Conservation (phyloP, 2,888 invertebrate species). For the Leptopilina drosophilae region DNA sequence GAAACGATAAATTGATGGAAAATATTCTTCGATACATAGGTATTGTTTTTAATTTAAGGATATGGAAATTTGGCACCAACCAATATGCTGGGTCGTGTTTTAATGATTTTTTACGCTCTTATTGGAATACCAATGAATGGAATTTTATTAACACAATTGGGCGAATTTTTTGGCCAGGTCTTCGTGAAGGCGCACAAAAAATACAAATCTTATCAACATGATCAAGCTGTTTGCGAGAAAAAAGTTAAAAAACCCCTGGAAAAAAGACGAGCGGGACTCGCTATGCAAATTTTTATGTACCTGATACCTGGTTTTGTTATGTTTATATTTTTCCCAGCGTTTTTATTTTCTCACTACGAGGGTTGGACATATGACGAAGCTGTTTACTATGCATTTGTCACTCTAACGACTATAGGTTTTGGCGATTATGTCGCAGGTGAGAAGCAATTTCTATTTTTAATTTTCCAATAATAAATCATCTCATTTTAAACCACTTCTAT, state of each 20-base stretch:
- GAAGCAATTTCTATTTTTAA: slow-evolving; percentile 30
- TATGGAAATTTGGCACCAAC: slow-evolving; percentile 94
- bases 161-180: slow-evolving; percentile 87
- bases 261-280: slow-evolving; percentile 82
- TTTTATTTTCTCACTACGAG: slow-evolving; percentile 90
- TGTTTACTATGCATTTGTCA: slow-evolving; percentile 92
- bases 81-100: slow-evolving; percentile 86
- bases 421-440: slow-evolving; percentile 94
- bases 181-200: slow-evolving; percentile 88
- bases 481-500: too few species aligned
- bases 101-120: slow-evolving; percentile 92
- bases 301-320: slow-evolving; percentile 92
- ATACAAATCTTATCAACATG: slow-evolving; percentile 85
- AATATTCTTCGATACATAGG: slow-evolving; percentile 1
- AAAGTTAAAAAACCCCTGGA: slow-evolving; percentile 67
- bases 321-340: slow-evolving; percentile 91
- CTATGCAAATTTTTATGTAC: slow-evolving; percentile 89
- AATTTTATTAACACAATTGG: slow-evolving; percentile 81
- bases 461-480: not conserved
- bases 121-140: slow-evolving; percentile 92
- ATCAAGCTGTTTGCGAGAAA: slow-evolving; percentile 76
- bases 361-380: slow-evolving; percentile 91
- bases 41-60: slow-evolving; percentile 78
- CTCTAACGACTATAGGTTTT: slow-evolving; percentile 93
- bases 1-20: not conserved